Conservation (phyloP, 2,113 vertebrate genomes). For the Sinocyclocheilus rhinocerous region DNA sequence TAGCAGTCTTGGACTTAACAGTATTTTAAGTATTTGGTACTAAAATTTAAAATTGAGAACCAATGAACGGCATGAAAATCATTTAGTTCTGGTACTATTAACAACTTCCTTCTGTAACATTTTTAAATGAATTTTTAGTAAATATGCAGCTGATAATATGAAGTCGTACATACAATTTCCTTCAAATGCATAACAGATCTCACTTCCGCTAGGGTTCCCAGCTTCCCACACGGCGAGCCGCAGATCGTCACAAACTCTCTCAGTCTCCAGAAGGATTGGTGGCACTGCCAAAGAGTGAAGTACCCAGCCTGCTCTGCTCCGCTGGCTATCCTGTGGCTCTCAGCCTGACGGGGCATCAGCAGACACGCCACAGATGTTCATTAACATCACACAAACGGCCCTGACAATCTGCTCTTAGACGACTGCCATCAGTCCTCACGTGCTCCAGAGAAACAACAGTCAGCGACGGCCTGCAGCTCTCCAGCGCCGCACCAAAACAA, state of each 20-base stretch:
- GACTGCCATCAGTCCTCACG: neutral
- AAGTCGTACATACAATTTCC: neutral
- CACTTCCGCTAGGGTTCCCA: too few relatives aligned
- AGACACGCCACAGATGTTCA: constrained; percentile 43
- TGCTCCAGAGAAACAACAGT: neutral
- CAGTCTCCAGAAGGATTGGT: neutral
- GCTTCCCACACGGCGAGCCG: neutral
- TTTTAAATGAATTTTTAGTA: fast-evolving
- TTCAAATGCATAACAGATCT: neutral
- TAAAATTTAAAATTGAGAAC: neutral
- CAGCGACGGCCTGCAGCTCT: neutral
- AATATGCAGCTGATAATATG: neutral
- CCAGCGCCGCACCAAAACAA: neutral
- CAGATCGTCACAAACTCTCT: constrained; percentile 29
- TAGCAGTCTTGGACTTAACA: neutral
- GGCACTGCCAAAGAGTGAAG: constrained; percentile 33
- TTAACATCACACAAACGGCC: constrained; percentile 45
- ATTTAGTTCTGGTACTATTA: neutral
- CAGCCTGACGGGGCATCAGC: constrained; percentile 31
- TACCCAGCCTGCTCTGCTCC: constrained; percentile 26
- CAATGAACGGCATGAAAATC: neutral
- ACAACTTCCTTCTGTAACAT: neutral
- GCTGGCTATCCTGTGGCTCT: constrained; percentile 34
- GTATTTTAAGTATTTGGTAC: neutral
- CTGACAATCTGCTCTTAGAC: constrained; percentile 29